Base-by-base conservation (phyloP, 1,140 invertebrate genomes). In the Linepithema humile region DNA sequence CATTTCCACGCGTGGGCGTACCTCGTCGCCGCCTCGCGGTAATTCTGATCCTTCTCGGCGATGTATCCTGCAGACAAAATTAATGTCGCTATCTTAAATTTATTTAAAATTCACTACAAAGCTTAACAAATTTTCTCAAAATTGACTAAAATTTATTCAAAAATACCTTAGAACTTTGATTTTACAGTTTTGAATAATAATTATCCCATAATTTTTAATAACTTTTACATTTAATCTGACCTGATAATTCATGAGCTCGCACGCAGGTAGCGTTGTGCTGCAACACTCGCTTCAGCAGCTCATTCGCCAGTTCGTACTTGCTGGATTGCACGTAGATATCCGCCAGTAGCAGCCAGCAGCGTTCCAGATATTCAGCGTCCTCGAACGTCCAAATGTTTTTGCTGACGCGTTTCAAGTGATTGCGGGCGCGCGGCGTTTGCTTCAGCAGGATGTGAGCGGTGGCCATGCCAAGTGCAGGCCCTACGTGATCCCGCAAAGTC, bases 361-460 rank as follows among this genome's bases (percentile, higher is more conserved):
- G 96, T 94, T 99, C 99, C 50, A 99, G 95, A 92, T 99, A 99
- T 90, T 99, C 98, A 0, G 98, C 98, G 90, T 99, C 98, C 93
- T 98, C 98, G 84, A 98, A 97, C 12, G 96, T 98, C 99, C 99
- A 99, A 0, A 95, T 94, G 74, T 96, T 96, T 90, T 98, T 98
- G 3, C 97, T 96, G 17, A 99, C 96, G 43, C 98, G 95, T 94
- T 99, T 99, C 50, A 99, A 93, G 86, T 99, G 97, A 93, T 98
- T 99, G 83, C 98, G 96, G 0, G 98, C 98, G 73, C 98, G 95
- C 55, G 98, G 98, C 0, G 96, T 96, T 95, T 98, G 98, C 93
- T 99, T 99, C 17, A 99, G 93, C 6, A 99, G 95, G 92, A 98
- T 97, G 91, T 97, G 95, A 74, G 97, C 98, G 60, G 97, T 97